Conservation (phyloP, 2,113 vertebrate species). For the Platichthys stellatus region DNA sequence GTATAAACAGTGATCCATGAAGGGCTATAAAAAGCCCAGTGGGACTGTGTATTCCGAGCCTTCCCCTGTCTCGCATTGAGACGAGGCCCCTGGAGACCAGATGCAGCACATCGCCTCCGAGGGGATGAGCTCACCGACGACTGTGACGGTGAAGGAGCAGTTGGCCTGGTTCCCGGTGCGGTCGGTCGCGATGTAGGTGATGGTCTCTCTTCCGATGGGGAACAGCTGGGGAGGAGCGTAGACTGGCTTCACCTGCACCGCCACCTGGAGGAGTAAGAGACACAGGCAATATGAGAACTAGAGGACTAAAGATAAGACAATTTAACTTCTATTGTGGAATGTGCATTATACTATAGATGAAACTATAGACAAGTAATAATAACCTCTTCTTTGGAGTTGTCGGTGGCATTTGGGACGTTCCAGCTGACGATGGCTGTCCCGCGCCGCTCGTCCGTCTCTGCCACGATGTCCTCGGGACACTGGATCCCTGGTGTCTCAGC, state of each 20-base stretch:
- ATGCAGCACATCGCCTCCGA: slow-evolving; percentile 7
- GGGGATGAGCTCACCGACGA: slow-evolving; percentile 87
- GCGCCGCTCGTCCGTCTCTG: slow-evolving; percentile 86
- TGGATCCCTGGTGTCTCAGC: slow-evolving; percentile 87
- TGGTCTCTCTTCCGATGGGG: slow-evolving; percentile 87
- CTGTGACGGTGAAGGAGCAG: slow-evolving; percentile 91
- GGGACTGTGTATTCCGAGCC: not conserved
- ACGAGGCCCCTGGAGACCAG: not conserved
- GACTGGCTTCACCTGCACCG: slow-evolving; percentile 88
- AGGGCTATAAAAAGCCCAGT: not conserved
- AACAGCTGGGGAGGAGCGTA: slow-evolving; percentile 91
- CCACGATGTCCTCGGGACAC: slow-evolving; percentile 88
- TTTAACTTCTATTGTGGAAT: no score
- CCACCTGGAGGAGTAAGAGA: slow-evolving; percentile 82
- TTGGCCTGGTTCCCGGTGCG: slow-evolving; percentile 89
- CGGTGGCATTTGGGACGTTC: slow-evolving; percentile 84
- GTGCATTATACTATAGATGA: no score
- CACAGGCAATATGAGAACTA: not conserved
- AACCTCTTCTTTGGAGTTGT: slow-evolving; percentile 94
- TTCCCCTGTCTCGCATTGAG: not conserved
- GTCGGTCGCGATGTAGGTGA: slow-evolving; percentile 90
- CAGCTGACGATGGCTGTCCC: slow-evolving; percentile 90
- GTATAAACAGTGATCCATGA: not conserved
- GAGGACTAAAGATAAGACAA: no score
- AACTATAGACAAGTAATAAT: no score